Conservation (phyloP, 2,113 vertebrate genomes). For the Esox niger region DNA sequence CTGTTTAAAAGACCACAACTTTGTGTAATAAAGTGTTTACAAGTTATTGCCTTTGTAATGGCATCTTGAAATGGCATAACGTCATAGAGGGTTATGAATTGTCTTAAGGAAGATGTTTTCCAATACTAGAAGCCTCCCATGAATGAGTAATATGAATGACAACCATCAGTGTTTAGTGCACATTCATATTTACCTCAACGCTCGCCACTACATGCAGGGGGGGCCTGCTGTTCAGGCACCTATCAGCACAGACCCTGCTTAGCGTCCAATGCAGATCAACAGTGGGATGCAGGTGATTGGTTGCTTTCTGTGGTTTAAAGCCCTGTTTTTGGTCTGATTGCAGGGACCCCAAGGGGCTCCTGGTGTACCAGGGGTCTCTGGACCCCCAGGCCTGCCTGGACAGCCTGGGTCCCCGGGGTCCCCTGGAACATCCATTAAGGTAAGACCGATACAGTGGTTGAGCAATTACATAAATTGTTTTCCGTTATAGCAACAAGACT, state of each 20-base stretch:
- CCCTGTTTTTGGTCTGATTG: constrained; percentile 6
- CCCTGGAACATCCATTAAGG: constrained; percentile 81
- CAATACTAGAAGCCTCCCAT: background rate
- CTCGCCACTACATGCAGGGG: too few species aligned
- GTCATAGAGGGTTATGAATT: background rate
- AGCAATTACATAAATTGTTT: too few species aligned
- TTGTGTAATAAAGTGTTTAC: background rate
- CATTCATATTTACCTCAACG: too few species aligned
- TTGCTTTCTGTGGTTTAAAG: background rate
- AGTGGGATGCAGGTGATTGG: too few species aligned
- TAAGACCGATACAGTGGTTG: constrained; percentile 48
- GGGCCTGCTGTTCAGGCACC: too few species aligned
- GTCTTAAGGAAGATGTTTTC: background rate
- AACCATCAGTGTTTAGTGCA: too few species aligned
- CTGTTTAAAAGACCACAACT: too few species aligned
- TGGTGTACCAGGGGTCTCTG: constrained; percentile 57
- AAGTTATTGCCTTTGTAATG: background rate
- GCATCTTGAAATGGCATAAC: background rate
- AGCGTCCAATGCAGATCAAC: too few species aligned
- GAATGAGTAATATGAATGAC: too few species aligned
- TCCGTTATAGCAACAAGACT: too few species aligned
- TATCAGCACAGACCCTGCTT: too few species aligned
- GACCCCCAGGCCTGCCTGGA: constrained; percentile 71
- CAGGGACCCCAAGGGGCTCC: constrained; percentile 70
- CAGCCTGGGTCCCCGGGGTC: constrained; percentile 69